phyloP scores from a whole-genome alignment of 2,797 vertebrate genomes.

The Hydrolagus colliei region DNA sequence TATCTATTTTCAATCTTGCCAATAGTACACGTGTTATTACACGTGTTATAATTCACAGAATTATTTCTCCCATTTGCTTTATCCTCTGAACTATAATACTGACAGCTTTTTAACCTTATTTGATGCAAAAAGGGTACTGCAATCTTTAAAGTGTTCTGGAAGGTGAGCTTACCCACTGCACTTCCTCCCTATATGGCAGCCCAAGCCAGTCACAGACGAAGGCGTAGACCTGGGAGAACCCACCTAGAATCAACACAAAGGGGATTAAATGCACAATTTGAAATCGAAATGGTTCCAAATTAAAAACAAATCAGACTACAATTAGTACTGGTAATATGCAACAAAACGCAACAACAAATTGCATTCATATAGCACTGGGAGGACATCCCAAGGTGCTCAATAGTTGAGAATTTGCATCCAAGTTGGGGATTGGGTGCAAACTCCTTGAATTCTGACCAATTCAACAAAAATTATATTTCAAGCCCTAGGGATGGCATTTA shows the following conservation, averaged over 20 bases:
- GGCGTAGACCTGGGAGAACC: conserved; percentile 93
- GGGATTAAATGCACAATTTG: not conserved
- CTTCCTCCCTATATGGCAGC: conserved; percentile 85
- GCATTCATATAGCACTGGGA: too few relatives aligned
- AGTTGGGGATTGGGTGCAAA: too few relatives aligned
- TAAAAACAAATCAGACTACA: not conserved
- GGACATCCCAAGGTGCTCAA: not conserved
- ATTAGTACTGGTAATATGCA: not conserved
- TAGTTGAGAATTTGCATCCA: not conserved
- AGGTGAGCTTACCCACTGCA: conserved; percentile 82
- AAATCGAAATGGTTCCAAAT: not conserved
- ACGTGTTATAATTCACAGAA: too few relatives aligned
- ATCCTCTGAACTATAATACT: too few relatives aligned
- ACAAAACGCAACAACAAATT: not conserved
- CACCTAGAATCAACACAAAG: conserved; percentile 59
- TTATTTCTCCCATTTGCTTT: not conserved
- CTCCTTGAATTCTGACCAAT: too few relatives aligned
- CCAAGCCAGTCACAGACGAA: conserved; percentile 95
- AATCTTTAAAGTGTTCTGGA: not conserved
- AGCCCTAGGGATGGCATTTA: too few relatives aligned
- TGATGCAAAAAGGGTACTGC: not conserved
- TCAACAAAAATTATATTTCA: too few relatives aligned
- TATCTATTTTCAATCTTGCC: too few relatives aligned
- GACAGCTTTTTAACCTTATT: too few relatives aligned
- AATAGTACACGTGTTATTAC: too few relatives aligned